A percentile compares a stretch with the other conserved stretches of the same genome.
Evolutionary conservation across 1,140 invertebrate genomes (phyloP).

Genomic region (Drosophila ohnishii): DNA sequence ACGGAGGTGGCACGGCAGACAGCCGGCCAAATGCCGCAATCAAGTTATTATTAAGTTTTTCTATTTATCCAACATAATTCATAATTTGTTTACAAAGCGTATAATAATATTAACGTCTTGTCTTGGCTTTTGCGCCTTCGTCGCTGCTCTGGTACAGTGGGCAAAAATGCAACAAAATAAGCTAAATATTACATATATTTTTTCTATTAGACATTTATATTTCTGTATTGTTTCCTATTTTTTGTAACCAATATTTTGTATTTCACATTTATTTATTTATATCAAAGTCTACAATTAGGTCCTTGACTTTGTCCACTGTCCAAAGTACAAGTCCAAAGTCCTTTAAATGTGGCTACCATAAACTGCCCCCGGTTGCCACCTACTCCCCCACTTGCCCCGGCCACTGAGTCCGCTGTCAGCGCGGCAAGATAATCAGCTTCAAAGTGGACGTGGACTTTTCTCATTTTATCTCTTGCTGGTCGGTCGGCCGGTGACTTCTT

Average conservation of each 20-base stretch:
- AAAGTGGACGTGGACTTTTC: slow-evolving; percentile 51
- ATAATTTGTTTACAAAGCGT: slow-evolving; percentile 82
- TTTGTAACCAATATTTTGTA: no score
- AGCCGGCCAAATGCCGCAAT: slow-evolving; percentile 72
- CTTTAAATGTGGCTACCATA: slow-evolving; percentile 14
- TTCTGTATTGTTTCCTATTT: background rate
- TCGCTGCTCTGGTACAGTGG: slow-evolving; percentile 1
- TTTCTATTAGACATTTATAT: background rate
- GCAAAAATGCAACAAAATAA: background rate
- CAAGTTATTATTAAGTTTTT: slow-evolving; percentile 82
- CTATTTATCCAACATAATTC: slow-evolving; percentile 82
- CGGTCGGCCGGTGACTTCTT: slow-evolving; percentile 22
- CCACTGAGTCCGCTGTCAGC: slow-evolving; percentile 63
- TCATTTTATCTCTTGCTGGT: slow-evolving; percentile 40
- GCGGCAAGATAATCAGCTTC: slow-evolving; percentile 67
- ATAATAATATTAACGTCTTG: slow-evolving; percentile 81
- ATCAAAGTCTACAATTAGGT: no score
- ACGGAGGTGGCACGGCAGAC: slow-evolving; percentile 13
- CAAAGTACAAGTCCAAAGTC: background rate
- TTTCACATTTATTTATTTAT: no score
- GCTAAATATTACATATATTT: background rate
- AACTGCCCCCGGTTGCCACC: slow-evolving; percentile 23
- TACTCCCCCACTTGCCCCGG: slow-evolving; percentile 1
- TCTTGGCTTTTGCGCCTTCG: slow-evolving; percentile 35
- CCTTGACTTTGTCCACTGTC: background rate